phyloP scores from a whole-genome alignment of 2,888 invertebrate species.

The Drosophila quasianomalipes region DNA sequence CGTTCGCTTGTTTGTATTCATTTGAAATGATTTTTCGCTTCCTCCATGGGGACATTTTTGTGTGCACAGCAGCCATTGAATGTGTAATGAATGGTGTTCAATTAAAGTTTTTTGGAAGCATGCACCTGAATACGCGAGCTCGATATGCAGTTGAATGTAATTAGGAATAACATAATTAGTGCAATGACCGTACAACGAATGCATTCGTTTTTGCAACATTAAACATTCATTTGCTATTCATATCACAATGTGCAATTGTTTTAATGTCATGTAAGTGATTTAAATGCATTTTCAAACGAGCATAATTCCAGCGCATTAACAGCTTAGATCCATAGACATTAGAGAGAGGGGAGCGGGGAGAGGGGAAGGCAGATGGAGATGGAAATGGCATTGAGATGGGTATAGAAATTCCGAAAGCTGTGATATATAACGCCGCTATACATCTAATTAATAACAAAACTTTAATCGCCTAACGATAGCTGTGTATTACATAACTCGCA shows the following conservation, averaged over 20 bases:
- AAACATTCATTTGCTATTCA: constrained; percentile 37
- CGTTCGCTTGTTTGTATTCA: background rate
- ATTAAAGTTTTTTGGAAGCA: background rate
- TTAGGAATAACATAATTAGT: constrained; percentile 21
- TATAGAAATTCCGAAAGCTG: constrained; percentile 13
- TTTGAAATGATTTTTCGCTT: constrained; percentile 2
- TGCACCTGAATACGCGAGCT: background rate
- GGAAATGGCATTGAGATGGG: background rate
- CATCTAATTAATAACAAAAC: constrained; percentile 76
- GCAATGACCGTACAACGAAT: constrained; percentile 15
- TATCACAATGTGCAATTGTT: constrained; percentile 40
- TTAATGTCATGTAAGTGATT: constrained; percentile 52
- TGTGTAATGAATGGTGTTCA: constrained; percentile 1
- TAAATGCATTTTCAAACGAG: constrained; percentile 53
- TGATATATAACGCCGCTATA: constrained; percentile 47
- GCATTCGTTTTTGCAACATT: constrained; percentile 13
- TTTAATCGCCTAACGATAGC: constrained; percentile 73
- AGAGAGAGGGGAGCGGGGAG: background rate
- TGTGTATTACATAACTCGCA: constrained; percentile 31
- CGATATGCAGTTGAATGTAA: constrained; percentile 2
- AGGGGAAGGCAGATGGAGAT: no score
- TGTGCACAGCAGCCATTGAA: background rate
- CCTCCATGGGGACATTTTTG: background rate
- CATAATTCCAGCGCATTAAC: constrained; percentile 72
- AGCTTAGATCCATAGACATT: constrained; percentile 15